These are phyloP conservation scores for Cyanocitta stelleri DNA, from an alignment of 2,113 vertebrate genomes.

Conservation along the genomic window DNA sequence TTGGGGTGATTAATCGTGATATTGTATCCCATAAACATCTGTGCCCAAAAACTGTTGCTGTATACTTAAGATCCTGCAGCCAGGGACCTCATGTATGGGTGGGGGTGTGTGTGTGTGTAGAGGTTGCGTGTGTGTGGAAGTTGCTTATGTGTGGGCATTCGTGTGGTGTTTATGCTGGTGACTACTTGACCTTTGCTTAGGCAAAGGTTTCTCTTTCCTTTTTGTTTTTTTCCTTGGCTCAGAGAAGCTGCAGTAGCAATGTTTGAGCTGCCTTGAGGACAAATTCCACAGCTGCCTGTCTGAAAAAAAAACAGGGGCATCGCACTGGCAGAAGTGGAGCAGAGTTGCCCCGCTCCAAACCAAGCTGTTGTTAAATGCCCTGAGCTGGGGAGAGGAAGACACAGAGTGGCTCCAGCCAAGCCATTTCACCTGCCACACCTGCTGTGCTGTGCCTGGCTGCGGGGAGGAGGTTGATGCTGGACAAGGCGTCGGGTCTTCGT, in stretches of 20 bases:
- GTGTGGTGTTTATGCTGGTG: neutral
- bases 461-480: neutral
- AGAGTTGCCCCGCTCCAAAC: rapidly evolving
- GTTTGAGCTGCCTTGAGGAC: neutral
- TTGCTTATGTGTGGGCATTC: neutral
- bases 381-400: neutral
- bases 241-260: neutral
- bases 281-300: neutral
- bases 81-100: neutral
- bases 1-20: neutral
- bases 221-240: neutral
- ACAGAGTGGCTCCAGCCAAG: neutral
- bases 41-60: neutral
- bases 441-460: rapidly evolving
- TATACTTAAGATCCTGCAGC: neutral
- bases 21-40: neutral
- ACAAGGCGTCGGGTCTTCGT: rapidly evolving
- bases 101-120: too few relatives aligned
- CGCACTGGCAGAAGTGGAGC: rapidly evolving
- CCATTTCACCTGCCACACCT: neutral
- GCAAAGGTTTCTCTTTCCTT: neutral
- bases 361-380: rapidly evolving
- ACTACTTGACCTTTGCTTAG: neutral
- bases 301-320: neutral
- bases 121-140: neutral